Percentiles rank a stretch among this genome's conserved stretches.
phyloP scores from a whole-genome alignment of 1,140 invertebrate species.

The Battus philenor region DNA sequence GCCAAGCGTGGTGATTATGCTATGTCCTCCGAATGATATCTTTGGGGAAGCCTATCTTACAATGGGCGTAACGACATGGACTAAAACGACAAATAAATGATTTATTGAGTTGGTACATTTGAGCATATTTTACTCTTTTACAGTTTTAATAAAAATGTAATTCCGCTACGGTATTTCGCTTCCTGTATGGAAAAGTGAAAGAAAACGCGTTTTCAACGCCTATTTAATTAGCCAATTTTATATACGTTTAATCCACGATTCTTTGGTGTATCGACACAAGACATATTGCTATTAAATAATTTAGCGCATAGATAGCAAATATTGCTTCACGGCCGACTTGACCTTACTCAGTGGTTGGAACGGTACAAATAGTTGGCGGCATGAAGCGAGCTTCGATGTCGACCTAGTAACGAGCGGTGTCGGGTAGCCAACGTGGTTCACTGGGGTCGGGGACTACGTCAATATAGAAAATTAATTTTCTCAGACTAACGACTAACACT shows the following conservation, averaged over 20 bases:
- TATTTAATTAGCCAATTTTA: too few species aligned
- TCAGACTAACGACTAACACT: slow-evolving; percentile 20
- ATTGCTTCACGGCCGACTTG: slow-evolving; percentile 14
- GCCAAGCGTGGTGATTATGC: too few species aligned
- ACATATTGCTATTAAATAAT: slow-evolving; percentile 8
- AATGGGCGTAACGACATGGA: too few species aligned
- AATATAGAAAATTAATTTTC: slow-evolving; percentile 46
- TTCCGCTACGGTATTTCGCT: too few species aligned
- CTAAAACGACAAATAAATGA: too few species aligned
- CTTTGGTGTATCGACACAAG: slow-evolving; percentile 13
- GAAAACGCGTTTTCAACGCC: too few species aligned
- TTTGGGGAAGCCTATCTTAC: too few species aligned
- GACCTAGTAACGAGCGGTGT: slow-evolving; percentile 49
- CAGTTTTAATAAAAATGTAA: too few species aligned
- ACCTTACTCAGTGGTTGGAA: slow-evolving; percentile 40
- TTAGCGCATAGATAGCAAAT: slow-evolving; percentile 14
- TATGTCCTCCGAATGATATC: too few species aligned
- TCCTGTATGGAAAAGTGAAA: too few species aligned
- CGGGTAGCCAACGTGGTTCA: slow-evolving; percentile 40
- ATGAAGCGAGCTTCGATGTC: slow-evolving; percentile 40
- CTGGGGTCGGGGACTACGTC: slow-evolving; percentile 35
- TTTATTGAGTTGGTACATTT: neutral
- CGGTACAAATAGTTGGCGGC: slow-evolving; percentile 54
- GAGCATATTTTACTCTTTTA: neutral
- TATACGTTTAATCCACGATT: slow-evolving; percentile 6